These are phyloP conservation scores for Scrobipalpa atriplicella DNA, from an alignment of 2,888 invertebrate genomes.

Conservation along the genomic window DNA sequence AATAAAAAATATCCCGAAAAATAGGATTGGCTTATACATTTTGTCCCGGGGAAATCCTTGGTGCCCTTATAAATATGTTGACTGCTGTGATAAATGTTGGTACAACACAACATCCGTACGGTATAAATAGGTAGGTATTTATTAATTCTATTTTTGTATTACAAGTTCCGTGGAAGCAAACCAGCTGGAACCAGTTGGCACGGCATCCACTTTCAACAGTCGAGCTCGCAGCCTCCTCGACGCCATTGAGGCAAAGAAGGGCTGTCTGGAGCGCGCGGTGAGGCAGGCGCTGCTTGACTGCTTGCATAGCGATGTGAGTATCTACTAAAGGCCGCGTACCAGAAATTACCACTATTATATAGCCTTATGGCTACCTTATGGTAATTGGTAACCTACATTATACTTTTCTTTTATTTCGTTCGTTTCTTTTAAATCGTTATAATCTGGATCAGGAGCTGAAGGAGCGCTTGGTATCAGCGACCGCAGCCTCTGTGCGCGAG, in stretches of 20 bases:
- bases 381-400: no score
- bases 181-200: neutral
- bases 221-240: slow-evolving; percentile 54
- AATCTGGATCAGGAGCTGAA: slow-evolving; percentile 53
- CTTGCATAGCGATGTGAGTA: slow-evolving; percentile 62
- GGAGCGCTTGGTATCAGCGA: slow-evolving; percentile 56
- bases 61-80: no score
- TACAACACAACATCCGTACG: no score
- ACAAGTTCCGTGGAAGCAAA: neutral
- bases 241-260: slow-evolving; percentile 54
- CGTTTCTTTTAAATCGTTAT: no score
- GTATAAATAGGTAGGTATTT: no score
- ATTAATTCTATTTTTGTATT: neutral
- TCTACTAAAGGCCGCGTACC: neutral
- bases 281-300: slow-evolving; percentile 52
- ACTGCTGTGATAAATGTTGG: no score
- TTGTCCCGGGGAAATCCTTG: no score
- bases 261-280: slow-evolving; percentile 51
- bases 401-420: no score
- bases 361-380: no score
- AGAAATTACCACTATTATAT: no score
- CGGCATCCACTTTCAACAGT: slow-evolving; percentile 37
- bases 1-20: no score
- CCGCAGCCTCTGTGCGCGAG: slow-evolving; percentile 53
- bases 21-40: no score